These are phyloP conservation scores for Bombus affinis DNA, from an alignment of 1,140 invertebrate genomes.

Conservation along the genomic window DNA sequence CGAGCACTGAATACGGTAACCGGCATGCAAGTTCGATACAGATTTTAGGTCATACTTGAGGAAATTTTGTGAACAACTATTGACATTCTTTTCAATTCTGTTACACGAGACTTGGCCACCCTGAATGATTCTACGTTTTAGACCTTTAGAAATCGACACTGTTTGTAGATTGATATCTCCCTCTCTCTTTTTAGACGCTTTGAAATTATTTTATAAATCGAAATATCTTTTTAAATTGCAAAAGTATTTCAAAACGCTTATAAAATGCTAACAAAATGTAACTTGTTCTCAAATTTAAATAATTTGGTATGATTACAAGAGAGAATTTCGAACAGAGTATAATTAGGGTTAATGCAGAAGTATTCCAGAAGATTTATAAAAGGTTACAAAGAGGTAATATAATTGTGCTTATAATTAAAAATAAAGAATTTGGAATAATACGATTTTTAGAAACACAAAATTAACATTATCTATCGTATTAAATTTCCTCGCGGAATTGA, in stretches of 20 bases:
- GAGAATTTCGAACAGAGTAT: neutral
- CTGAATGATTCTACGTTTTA: neutral
- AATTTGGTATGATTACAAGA: neutral
- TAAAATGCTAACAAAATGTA: neutral
- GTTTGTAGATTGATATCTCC: neutral
- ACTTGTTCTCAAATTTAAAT: neutral
- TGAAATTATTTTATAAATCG: neutral
- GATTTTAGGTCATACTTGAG: constrained; percentile 31
- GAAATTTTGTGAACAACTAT: constrained; percentile 44
- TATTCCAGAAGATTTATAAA: neutral
- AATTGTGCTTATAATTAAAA: too few relatives aligned
- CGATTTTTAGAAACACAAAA: neutral
- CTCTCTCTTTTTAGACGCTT: neutral
- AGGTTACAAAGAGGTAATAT: too few relatives aligned
- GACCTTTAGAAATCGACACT: neutral
- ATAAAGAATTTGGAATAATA: neutral
- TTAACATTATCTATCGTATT: neutral
- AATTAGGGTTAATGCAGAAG: neutral
- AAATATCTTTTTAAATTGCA: neutral
- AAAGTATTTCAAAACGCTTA: neutral
- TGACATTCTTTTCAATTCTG: constrained; percentile 37
- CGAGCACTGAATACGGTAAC: constrained; percentile 16
- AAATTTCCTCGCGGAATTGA: too few relatives aligned
- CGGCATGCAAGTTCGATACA: constrained; percentile 18
- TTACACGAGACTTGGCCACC: neutral